Evolutionary conservation across 2,888 invertebrate genomes (phyloP).

Genomic region (Nephrotoma guestfalica): DNA sequence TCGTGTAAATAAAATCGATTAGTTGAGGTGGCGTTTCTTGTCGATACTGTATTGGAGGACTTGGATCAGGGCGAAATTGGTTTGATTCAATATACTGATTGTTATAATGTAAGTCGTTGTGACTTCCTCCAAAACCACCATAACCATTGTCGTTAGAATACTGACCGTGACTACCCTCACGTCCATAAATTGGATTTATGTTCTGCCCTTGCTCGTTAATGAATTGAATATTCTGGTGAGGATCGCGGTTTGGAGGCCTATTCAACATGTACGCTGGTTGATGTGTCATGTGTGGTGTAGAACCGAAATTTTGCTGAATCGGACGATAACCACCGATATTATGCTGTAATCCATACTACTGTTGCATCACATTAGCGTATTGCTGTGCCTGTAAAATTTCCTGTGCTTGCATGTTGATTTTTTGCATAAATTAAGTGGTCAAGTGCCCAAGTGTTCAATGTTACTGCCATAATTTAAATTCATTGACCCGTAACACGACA

Average conservation of each 20-base stretch:
- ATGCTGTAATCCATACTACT: conserved; percentile 38
- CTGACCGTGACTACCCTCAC: conserved; percentile 36
- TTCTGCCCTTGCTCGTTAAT: conserved; percentile 31
- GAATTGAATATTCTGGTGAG: conserved; percentile 30
- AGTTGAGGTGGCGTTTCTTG: conserved; percentile 24
- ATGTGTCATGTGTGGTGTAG: conserved; percentile 30
- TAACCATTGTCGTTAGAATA: conserved; percentile 35
- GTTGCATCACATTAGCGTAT: conserved; percentile 33
- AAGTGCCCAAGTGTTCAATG: too few species aligned
- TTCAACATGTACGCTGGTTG: conserved; percentile 23
- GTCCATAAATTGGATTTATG: conserved; percentile 26
- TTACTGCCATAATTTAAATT: too few species aligned
- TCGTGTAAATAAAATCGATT: conserved; percentile 68
- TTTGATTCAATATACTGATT: conserved; percentile 9
- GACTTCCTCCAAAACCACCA: conserved; percentile 14
- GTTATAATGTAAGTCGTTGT: not conserved
- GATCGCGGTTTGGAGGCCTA: conserved; percentile 30
- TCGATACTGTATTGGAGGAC: conserved; percentile 19
- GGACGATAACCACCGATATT: conserved; percentile 32
- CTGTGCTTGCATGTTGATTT: conserved; percentile 43
- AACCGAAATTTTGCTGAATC: conserved; percentile 28
- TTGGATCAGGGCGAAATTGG: conserved; percentile 10
- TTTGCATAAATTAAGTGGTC: too few species aligned
- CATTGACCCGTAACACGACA: too few species aligned
- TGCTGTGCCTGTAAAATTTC: conserved; percentile 41